Percentiles rank a stretch among this genome's conserved stretches.
phyloP scores from a whole-genome alignment of 2,113 vertebrate genomes.

The Brachyistius frenatus region DNA sequence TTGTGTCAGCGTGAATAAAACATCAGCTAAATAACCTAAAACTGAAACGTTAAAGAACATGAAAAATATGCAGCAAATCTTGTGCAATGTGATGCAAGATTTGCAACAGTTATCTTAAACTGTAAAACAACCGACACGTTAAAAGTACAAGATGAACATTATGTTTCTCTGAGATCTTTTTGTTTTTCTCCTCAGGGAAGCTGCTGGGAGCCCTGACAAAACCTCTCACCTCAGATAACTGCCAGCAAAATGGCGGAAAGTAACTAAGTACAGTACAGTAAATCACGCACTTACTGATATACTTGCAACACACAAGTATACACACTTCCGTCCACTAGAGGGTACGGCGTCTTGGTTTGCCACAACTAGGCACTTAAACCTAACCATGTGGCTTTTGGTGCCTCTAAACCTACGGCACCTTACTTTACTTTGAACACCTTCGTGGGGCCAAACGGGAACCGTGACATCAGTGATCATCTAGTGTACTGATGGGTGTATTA shows the following conservation, averaged over 20 bases:
- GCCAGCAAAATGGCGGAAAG: not conserved
- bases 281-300: too few species aligned
- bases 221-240: not conserved
- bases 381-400: too few species aligned
- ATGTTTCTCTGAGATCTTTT: not conserved
- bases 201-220: not conserved
- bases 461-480: too few species aligned
- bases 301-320: too few species aligned
- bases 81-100: constrained; percentile 30
- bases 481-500: too few species aligned
- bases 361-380: too few species aligned
- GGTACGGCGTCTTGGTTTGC: too few species aligned
- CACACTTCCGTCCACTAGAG: too few species aligned
- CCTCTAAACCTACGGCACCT: too few species aligned
- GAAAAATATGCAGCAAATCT: not conserved
- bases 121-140: not conserved
- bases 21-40: not conserved
- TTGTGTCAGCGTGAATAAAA: constrained; percentile 16
- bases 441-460: too few species aligned
- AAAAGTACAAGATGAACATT: constrained; percentile 1
- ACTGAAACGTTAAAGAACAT: not conserved
- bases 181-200: not conserved
- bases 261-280: not conserved
- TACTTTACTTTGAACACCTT: too few species aligned
- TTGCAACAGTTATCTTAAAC: not conserved